Conservation (phyloP, 2,797 vertebrate genomes). For the Alfaro cultratus region DNA sequence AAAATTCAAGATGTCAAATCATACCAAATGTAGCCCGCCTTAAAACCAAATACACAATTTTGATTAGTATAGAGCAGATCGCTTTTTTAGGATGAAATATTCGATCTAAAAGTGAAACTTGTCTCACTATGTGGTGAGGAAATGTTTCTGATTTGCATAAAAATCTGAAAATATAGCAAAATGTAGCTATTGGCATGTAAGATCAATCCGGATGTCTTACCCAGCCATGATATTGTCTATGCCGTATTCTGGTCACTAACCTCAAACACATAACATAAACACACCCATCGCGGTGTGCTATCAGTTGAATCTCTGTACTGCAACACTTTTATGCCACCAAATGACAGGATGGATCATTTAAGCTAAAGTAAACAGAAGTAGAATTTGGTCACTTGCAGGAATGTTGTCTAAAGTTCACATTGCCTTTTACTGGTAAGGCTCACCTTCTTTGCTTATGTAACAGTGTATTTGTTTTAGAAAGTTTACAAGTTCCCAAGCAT, state of each 20-base stretch:
- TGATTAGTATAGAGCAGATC: not conserved
- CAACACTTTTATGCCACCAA: not conserved
- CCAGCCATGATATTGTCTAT: not conserved
- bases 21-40: not conserved
- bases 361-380: not conserved
- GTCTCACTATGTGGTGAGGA: not conserved
- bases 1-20: not conserved
- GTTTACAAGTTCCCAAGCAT: slow-evolving; percentile 25
- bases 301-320: not conserved
- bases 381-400: not conserved
- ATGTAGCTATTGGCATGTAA: not conserved
- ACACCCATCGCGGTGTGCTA: not conserved
- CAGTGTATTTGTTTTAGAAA: not conserved
- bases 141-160: not conserved
- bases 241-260: not conserved
- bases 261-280: not conserved
- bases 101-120: not conserved
- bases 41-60: not conserved
- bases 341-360: not conserved
- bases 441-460: slow-evolving; percentile 18
- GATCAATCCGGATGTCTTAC: not conserved
- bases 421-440: not conserved
- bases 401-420: slow-evolving; percentile 36
- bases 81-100: not conserved
- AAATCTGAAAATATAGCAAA: not conserved